Evolutionary conservation across 1,140 invertebrate species (phyloP), one percentile per base, ranked within the genome.

Genomic region (Sarcophaga bullata): DNA sequence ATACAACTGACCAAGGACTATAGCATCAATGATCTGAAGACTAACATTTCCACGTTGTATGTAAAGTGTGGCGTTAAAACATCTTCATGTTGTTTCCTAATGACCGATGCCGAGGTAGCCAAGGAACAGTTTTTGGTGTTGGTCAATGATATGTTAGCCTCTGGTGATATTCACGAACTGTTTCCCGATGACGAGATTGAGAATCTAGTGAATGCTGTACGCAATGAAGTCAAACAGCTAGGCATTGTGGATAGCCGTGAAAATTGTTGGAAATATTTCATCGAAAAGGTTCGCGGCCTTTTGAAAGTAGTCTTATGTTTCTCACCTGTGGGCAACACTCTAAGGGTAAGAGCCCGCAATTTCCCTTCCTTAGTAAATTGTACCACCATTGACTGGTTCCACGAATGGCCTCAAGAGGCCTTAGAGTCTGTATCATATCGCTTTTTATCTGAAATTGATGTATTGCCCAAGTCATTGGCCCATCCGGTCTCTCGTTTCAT

Each of bases 201-300:
- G 85, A 96, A 96, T 86, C 94, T 98, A 81, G 94, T 98, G 37
- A 94, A 93, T 85, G 93, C 92, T 8, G 92, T 98, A 7, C 92
- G 95, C 85, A 95, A 94, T 87, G 97, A 98, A 92, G 97, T 98
- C 50, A 86, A 86, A 17, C 86, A 87, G 78, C 90, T 93, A 5
- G 98, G 97, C 10, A 91, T 97, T 80, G 91, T 94, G 82, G 97
- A 98, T 90, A 96, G 95, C 0, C 93, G 94, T 84, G 97, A 99
- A 88, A 98, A 97, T 87, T 98, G 97, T 87, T 99, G 97, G 97
- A 95, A 94, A 88, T 97, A 97, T 91, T 99, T 98, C 88, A 98
- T 99, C 84, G 96, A 98, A 85, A 93, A 96, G 87, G 97, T 98
- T 11, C 92, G 96, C 81, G 92, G 91, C 73, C 90, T 93, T 85